Evolutionary conservation across 2,797 vertebrate genomes (phyloP).

Genomic region (Sebastes trivittatus): DNA sequence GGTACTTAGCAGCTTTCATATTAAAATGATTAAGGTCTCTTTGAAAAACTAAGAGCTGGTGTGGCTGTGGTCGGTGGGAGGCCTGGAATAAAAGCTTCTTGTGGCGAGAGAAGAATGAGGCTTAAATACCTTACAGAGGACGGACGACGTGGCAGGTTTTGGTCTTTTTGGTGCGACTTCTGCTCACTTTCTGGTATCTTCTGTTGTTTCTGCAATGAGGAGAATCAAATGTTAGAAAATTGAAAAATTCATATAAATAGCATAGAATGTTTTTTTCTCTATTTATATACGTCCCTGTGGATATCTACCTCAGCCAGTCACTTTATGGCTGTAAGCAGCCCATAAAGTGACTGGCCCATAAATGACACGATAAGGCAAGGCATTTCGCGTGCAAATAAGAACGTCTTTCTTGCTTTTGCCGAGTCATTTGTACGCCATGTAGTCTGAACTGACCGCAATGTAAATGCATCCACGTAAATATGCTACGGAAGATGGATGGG

Average conservation of each 20-base stretch:
- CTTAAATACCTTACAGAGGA: conserved; percentile 64
- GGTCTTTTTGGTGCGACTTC: conserved; percentile 4
- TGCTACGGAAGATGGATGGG: too few relatives aligned
- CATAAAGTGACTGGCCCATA: too few relatives aligned
- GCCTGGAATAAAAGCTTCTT: conserved; percentile 66
- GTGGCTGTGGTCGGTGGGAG: conserved; percentile 72
- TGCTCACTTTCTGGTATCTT: conserved; percentile 18
- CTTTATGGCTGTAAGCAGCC: conserved; percentile 5
- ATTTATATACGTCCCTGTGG: not conserved
- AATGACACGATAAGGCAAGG: too few relatives aligned
- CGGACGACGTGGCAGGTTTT: conserved; percentile 11
- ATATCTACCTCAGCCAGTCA: not conserved
- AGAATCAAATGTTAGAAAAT: not conserved
- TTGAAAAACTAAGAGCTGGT: conserved; percentile 78
- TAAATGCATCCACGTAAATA: too few relatives aligned
- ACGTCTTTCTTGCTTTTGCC: too few relatives aligned
- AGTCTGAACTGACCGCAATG: too few relatives aligned
- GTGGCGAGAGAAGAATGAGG: conserved; percentile 64
- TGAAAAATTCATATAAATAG: not conserved
- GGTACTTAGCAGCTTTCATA: conserved; percentile 85
- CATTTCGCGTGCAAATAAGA: fast-evolving
- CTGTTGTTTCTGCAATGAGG: not conserved
- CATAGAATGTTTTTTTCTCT: not conserved
- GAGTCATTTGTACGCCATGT: too few relatives aligned
- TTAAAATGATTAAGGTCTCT: conserved; percentile 84